Percentiles rank a stretch among this genome's conserved stretches.
phyloP scores from a whole-genome alignment of 2,113 vertebrate species.

The Oryzias celebensis region DNA sequence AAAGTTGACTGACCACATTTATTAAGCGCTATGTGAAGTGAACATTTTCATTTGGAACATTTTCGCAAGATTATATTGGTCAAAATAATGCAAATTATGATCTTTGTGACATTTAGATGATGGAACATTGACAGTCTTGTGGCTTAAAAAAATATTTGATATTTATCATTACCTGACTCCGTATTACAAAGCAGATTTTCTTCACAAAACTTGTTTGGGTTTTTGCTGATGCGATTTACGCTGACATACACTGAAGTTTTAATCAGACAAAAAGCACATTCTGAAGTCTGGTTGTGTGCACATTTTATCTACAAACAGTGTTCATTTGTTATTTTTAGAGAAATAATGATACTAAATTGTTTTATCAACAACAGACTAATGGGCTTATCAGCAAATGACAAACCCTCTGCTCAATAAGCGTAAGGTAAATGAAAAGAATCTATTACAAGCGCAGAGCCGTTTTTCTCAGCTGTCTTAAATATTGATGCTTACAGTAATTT shows the following conservation, averaged over 20 bases:
- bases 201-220: too few species aligned
- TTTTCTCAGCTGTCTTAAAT: conserved; percentile 74
- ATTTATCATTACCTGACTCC: too few species aligned
- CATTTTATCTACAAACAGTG: conserved; percentile 28
- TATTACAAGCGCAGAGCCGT: conserved; percentile 65
- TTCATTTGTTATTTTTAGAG: conserved; percentile 53
- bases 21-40: too few species aligned
- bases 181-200: too few species aligned
- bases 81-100: too few species aligned
- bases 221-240: background rate
- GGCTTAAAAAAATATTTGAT: too few species aligned
- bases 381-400: conserved; percentile 57
- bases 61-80: too few species aligned
- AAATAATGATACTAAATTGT: conserved; percentile 58
- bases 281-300: conserved; percentile 15
- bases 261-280: background rate
- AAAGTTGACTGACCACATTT: too few species aligned
- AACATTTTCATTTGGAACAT: too few species aligned
- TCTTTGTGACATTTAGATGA: too few species aligned
- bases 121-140: too few species aligned
- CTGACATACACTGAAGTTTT: background rate
- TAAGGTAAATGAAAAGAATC: conserved; percentile 64
- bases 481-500: conserved; percentile 73
- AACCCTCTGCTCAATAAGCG: conserved; percentile 56
- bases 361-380: conserved; percentile 68